phyloP scores from a whole-genome alignment of 1,140 invertebrate species.

The Drosophila pachea region DNA sequence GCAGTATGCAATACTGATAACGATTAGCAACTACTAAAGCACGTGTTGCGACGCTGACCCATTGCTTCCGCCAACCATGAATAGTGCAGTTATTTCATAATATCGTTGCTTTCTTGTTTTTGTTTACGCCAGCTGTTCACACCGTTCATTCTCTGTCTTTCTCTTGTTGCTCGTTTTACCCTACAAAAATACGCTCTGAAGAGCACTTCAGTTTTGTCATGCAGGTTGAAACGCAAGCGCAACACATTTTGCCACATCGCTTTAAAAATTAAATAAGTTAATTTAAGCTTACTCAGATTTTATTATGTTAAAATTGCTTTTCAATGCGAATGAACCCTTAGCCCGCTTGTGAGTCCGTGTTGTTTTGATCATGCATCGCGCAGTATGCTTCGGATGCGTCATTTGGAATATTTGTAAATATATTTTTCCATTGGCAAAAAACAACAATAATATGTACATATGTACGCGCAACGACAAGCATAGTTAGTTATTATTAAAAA shows the following conservation, averaged over 20 bases:
- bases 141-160: neutral
- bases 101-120: slow-evolving; percentile 18
- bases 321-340: slow-evolving; percentile 27
- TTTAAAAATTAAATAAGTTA: too few relatives aligned
- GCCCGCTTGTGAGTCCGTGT: slow-evolving; percentile 25
- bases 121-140: slow-evolving; percentile 34
- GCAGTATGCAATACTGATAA: neutral
- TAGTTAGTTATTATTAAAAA: slow-evolving; percentile 29
- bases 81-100: slow-evolving; percentile 30
- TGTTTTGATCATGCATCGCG: slow-evolving; percentile 4
- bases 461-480: slow-evolving; percentile 3
- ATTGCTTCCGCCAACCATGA: neutral
- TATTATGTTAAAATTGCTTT: slow-evolving; percentile 8
- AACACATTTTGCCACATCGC: too few relatives aligned
- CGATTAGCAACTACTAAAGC: neutral
- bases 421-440: neutral
- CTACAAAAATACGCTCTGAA: neutral
- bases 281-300: neutral
- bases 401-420: too few relatives aligned
- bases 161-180: neutral
- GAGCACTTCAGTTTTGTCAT: neutral
- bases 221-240: neutral
- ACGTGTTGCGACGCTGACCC: slow-evolving; percentile 31
- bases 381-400: slow-evolving; percentile 17
- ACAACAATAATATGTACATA: slow-evolving; percentile 30